These are phyloP conservation scores for Vanessa atalanta DNA, from an alignment of 1,140 invertebrate genomes.

Conservation along the genomic window DNA sequence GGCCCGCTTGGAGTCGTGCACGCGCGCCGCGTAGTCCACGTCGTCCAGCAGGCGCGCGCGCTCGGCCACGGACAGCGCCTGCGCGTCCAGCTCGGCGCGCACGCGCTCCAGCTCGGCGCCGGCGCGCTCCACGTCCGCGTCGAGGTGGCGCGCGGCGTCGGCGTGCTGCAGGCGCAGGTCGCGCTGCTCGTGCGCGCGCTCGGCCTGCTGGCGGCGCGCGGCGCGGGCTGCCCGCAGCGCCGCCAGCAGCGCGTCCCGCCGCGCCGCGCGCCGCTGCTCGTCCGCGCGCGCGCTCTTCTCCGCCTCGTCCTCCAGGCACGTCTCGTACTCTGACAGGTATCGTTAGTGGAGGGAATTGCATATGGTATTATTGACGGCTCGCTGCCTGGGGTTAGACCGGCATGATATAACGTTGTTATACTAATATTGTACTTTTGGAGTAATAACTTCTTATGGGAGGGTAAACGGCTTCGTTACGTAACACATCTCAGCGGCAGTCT, in stretches of 20 bases:
- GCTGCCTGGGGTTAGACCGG: too few relatives aligned
- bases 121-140: conserved; percentile 31
- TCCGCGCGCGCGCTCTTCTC: conserved; percentile 49
- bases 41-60: conserved; percentile 58
- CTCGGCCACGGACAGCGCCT: conserved; percentile 54
- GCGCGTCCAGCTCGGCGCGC: conserved; percentile 46
- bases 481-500: too few relatives aligned
- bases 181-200: conserved; percentile 13
- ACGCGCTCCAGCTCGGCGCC: conserved; percentile 48
- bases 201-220: conserved; percentile 13
- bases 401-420: too few relatives aligned
- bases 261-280: conserved; percentile 42
- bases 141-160: conserved; percentile 3
- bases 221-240: conserved; percentile 36
- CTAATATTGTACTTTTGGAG: too few relatives aligned
- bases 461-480: too few relatives aligned
- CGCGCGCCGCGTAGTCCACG: conserved; percentile 58
- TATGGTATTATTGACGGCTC: too few relatives aligned
- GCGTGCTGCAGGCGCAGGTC: background rate
- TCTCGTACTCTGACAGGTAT: conserved; percentile 44
- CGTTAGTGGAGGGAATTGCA: too few relatives aligned
- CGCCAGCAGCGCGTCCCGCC: conserved; percentile 35
- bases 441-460: too few relatives aligned
- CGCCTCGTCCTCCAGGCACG: conserved; percentile 47
- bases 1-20: conserved; percentile 58